A percentile compares a stretch with the other conserved stretches of the same genome.
These are phyloP conservation scores for Pediacus dermestoides DNA, from an alignment of 2,888 invertebrate genomes.

Conservation along the genomic window DNA sequence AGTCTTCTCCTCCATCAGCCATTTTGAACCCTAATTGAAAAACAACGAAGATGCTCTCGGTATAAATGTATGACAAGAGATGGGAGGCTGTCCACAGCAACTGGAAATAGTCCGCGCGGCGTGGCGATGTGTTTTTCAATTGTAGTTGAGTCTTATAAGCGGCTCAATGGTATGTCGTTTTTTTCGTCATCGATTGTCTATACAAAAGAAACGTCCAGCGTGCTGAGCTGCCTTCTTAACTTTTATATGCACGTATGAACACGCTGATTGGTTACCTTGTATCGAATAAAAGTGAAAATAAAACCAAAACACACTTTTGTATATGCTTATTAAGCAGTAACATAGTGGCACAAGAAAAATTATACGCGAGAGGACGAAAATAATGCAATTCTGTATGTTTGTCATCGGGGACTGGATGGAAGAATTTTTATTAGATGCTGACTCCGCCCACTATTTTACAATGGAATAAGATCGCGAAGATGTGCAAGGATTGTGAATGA, in stretches of 20 bases:
- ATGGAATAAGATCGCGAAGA: too few relatives aligned
- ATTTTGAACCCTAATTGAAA: not conserved
- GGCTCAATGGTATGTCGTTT: constrained; percentile 23
- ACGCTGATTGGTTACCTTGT: constrained; percentile 27
- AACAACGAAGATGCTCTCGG: constrained; percentile 1
- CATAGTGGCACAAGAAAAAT: too few relatives aligned
- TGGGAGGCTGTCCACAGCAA: constrained; percentile 1
- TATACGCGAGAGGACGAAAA: too few relatives aligned
- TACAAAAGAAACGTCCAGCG: constrained; percentile 22
- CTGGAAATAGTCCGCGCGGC: too few relatives aligned
- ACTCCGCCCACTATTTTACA: too few relatives aligned
- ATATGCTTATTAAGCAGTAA: too few relatives aligned
- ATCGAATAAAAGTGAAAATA: constrained; percentile 6
- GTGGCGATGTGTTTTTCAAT: constrained; percentile 23
- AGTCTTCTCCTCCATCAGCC: constrained; percentile 1
- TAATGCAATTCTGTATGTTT: too few relatives aligned
- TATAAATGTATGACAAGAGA: not conserved
- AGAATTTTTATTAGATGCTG: too few relatives aligned
- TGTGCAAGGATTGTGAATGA: too few relatives aligned
- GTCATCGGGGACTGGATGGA: too few relatives aligned
- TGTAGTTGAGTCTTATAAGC: constrained; percentile 28
- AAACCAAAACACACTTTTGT: constrained; percentile 4
- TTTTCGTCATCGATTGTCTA: too few relatives aligned
- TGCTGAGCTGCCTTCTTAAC: constrained; percentile 29
- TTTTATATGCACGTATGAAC: constrained; percentile 29